A percentile compares a stretch with the other conserved stretches of the same genome.
Evolutionary conservation across 2,888 invertebrate species (phyloP).

Genomic region (Cacoxenus indagator): DNA sequence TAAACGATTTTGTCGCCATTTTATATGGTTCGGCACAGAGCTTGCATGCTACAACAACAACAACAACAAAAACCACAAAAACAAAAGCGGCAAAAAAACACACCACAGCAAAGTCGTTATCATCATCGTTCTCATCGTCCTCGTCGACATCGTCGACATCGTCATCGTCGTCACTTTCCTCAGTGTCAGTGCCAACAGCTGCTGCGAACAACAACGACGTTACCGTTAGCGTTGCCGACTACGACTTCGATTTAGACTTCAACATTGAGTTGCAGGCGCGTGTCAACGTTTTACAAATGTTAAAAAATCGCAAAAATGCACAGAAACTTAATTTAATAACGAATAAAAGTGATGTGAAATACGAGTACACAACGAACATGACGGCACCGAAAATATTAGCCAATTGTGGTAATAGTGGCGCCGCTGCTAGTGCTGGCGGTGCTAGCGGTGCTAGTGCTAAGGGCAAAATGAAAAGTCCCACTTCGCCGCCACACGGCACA

Average conservation of each 20-base stretch:
- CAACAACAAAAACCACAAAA: no score
- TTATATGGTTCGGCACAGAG: constrained; percentile 69
- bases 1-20: constrained; percentile 70
- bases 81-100: not conserved
- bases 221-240: constrained; percentile 42
- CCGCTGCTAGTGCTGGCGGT: constrained; percentile 29
- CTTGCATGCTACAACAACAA: constrained; percentile 47
- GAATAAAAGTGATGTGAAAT: constrained; percentile 63
- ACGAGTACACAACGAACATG: constrained; percentile 49
- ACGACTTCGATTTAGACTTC: constrained; percentile 39
- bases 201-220: not conserved
- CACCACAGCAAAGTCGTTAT: constrained; percentile 40
- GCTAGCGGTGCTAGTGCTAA: constrained; percentile 30
- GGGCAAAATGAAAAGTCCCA: constrained; percentile 27
- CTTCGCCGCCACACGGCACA: constrained; percentile 15
- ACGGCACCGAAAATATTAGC: constrained; percentile 39
- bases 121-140: constrained; percentile 55
- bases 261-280: constrained; percentile 22
- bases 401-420: constrained; percentile 26
- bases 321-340: constrained; percentile 60
- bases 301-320: constrained; percentile 66
- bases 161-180: not conserved
- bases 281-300: constrained; percentile 63
- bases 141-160: constrained; percentile 41
- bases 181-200: constrained; percentile 27